phyloP scores from a whole-genome alignment of 1,140 invertebrate species.

The Drosophila arizonae region DNA sequence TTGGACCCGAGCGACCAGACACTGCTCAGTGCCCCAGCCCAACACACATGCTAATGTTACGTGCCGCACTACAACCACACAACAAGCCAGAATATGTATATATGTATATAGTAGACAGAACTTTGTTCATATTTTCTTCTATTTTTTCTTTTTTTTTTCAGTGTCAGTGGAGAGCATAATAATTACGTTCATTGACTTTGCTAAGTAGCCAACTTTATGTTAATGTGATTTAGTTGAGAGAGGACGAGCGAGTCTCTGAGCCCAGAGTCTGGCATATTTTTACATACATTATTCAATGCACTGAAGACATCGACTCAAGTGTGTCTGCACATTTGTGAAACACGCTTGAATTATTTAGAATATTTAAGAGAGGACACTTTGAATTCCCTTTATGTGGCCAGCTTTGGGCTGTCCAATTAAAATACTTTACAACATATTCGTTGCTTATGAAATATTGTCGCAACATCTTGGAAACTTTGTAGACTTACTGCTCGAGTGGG shows the following conservation, averaged over 20 bases:
- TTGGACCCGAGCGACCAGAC: conserved; percentile 64
- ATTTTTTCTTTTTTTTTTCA: conserved; percentile 32
- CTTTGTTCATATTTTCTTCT: conserved; percentile 70
- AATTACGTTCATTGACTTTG: conserved; percentile 81
- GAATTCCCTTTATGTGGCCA: conserved; percentile 1
- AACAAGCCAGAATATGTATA: conserved; percentile 51
- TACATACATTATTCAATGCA: conserved; percentile 68
- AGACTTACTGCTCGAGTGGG: neutral
- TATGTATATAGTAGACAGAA: conserved; percentile 66
- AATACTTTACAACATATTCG: conserved; percentile 1
- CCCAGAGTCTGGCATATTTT: conserved; percentile 56
- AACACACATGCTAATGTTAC: conserved; percentile 27
- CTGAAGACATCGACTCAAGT: conserved; percentile 9
- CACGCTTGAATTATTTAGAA: conserved; percentile 1
- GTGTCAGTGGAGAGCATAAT: conserved; percentile 72
- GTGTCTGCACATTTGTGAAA: conserved; percentile 6
- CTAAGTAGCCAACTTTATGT: conserved; percentile 77
- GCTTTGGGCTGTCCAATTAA: neutral
- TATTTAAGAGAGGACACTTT: conserved; percentile 5
- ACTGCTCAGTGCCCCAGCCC: conserved; percentile 14
- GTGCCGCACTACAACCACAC: conserved; percentile 49
- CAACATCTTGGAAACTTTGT: neutral
- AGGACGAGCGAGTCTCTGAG: neutral
- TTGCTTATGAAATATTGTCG: neutral
- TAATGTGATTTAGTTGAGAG: conserved; percentile 66